phyloP scores from a whole-genome alignment of 2,113 vertebrate species.

The Ramphastos sulfuratus region DNA sequence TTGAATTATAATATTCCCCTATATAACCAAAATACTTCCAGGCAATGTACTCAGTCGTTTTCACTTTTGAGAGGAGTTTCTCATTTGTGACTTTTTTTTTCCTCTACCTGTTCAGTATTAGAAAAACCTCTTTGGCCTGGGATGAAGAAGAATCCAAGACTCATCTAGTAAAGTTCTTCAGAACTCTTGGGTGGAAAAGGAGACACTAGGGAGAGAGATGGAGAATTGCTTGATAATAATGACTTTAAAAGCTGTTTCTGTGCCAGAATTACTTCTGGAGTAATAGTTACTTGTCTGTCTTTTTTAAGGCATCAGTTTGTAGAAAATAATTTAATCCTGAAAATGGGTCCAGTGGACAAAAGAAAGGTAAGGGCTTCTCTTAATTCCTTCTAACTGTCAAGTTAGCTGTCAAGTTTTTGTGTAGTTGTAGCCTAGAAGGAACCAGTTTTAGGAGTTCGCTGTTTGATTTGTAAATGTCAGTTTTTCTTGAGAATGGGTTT shows the following conservation, averaged over 20 bases:
- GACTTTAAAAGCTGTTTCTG: not conserved
- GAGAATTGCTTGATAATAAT: not conserved
- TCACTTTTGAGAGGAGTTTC: not conserved
- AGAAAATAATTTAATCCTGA: constrained; percentile 98
- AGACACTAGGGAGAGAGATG: not conserved
- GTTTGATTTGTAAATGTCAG: not conserved
- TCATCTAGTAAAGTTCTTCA: not conserved
- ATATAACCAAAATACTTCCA: not conserved
- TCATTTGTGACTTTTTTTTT: not conserved
- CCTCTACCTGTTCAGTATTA: not conserved
- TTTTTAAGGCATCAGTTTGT: constrained; percentile 96
- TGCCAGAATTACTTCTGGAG: not conserved
- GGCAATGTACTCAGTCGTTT: not conserved
- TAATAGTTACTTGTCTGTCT: not conserved
- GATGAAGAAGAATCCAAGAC: not conserved
- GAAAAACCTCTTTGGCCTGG: not conserved
- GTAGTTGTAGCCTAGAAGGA: not conserved
- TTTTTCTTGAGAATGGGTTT: not conserved
- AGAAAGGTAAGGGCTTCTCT: constrained; percentile 85
- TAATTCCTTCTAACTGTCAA: not conserved
- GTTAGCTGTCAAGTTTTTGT: not conserved
- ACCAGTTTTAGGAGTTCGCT: not conserved
- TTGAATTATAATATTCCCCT: not conserved
- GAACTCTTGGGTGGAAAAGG: not conserved
- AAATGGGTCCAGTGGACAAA: constrained; percentile 99